Evolutionary conservation across 2,797 vertebrate species (phyloP).

Genomic region (Hypotaenidia philippensis): DNA sequence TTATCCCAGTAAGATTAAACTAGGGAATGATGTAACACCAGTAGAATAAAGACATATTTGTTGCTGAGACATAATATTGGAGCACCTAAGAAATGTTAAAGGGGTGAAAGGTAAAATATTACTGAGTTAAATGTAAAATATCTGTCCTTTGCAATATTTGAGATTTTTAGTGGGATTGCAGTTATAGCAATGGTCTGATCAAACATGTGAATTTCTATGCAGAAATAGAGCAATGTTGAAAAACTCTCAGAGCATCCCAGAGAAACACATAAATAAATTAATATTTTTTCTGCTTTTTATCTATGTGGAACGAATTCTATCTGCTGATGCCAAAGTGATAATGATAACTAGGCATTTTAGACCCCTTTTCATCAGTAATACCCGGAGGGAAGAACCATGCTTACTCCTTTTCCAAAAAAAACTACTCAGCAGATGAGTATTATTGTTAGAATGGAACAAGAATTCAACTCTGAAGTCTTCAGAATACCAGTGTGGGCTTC

Average conservation of each 20-base stretch:
- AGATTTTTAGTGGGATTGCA: background rate
- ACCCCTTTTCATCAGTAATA: background rate
- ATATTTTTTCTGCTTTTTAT: background rate
- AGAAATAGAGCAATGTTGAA: background rate
- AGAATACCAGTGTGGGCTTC: background rate
- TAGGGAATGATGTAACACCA: background rate
- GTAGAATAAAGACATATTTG: background rate
- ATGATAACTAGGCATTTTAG: background rate
- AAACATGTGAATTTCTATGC: background rate
- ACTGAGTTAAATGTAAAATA: background rate
- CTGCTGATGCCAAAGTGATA: background rate
- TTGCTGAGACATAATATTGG: background rate
- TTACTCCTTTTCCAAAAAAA: background rate
- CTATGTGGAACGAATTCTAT: background rate
- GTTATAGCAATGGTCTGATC: background rate
- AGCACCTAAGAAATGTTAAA: background rate
- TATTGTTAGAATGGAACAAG: background rate
- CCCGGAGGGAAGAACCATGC: background rate
- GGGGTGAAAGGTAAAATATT: background rate
- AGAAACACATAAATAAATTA: background rate
- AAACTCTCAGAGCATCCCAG: background rate
- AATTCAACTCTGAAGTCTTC: background rate
- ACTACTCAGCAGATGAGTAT: background rate
- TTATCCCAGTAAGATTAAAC: background rate
- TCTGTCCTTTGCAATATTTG: background rate